A percentile compares a stretch with the other conserved stretches of the same genome.
These are phyloP conservation scores for Streblospio benedicti DNA, from an alignment of 1,140 invertebrate species.

Conservation along the genomic window DNA sequence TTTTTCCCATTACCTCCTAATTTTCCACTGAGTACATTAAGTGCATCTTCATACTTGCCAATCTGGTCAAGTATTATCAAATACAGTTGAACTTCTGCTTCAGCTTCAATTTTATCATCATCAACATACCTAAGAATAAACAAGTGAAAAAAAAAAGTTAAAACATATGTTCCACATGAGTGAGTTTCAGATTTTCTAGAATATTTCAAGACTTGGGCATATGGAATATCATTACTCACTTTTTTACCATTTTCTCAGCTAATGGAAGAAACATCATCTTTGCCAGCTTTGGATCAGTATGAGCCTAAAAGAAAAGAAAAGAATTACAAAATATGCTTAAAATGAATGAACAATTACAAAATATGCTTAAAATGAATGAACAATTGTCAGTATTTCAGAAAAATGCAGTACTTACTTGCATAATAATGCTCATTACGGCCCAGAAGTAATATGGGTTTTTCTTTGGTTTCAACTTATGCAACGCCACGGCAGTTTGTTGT, in stretches of 20 bases:
- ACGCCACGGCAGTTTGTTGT: conserved; percentile 73
- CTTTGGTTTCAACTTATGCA: conserved; percentile 75
- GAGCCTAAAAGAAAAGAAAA: conserved; percentile 33
- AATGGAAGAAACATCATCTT: conserved; percentile 64
- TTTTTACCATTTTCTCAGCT: conserved; percentile 71
- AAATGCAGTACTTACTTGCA: conserved; percentile 59
- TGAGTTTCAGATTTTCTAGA: no score
- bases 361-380: background rate
- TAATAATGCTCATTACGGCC: conserved; percentile 89
- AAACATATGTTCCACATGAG: no score
- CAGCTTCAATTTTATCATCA: conserved; percentile 81
- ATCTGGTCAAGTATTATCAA: conserved; percentile 79
- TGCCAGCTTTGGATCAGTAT: conserved; percentile 38
- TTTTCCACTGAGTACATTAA: conserved; percentile 68
- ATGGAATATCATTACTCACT: no score
- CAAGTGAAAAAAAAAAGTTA: no score
- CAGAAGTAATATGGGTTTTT: conserved; percentile 97
- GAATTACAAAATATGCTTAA: conserved; percentile 2
- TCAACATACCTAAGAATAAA: no score
- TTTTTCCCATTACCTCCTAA: conserved; percentile 50
- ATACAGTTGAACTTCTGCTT: conserved; percentile 85
- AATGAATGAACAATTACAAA: background rate
- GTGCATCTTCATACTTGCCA: conserved; percentile 70
- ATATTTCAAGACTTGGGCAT: no score
- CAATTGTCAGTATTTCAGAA: conserved; percentile 17